Percentiles rank a stretch among this genome's conserved stretches.
These are phyloP conservation scores for Eulemur coronatus DNA, from an alignment of 2,797 vertebrate genomes.

Conservation along the genomic window DNA sequence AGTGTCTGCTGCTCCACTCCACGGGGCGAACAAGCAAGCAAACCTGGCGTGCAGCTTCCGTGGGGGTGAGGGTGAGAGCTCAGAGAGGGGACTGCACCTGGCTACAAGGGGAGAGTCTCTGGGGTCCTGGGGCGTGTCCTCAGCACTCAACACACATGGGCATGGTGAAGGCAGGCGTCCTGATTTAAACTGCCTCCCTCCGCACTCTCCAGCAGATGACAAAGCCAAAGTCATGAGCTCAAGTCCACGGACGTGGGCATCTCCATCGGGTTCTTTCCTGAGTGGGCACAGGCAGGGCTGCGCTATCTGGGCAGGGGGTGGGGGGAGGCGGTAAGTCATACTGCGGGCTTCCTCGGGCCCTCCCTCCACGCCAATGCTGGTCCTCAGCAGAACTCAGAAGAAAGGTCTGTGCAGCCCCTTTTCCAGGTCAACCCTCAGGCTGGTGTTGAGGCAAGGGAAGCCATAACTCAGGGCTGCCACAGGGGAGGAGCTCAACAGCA, in stretches of 20 bases:
- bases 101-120: background rate
- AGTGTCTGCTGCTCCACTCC: background rate
- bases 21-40: background rate
- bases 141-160: background rate
- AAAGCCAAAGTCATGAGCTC: background rate
- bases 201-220: background rate
- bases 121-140: background rate
- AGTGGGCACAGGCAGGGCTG: background rate
- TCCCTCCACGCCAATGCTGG: background rate
- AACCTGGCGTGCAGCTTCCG: background rate
- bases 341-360: background rate
- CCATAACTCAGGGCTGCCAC: background rate
- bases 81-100: background rate
- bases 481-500: background rate
- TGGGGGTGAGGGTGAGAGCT: background rate
- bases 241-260: background rate
- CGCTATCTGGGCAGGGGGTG: rapidly evolving
- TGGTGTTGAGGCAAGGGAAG: background rate
- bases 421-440: background rate
- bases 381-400: background rate
- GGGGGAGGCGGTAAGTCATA: background rate
- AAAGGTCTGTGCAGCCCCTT: background rate
- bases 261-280: background rate
- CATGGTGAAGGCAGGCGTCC: background rate
- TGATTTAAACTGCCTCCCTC: background rate